Percentiles rank a stretch among this genome's conserved stretches.
phyloP scores from a whole-genome alignment of 2,888 invertebrate genomes.

The Plusia festucae region DNA sequence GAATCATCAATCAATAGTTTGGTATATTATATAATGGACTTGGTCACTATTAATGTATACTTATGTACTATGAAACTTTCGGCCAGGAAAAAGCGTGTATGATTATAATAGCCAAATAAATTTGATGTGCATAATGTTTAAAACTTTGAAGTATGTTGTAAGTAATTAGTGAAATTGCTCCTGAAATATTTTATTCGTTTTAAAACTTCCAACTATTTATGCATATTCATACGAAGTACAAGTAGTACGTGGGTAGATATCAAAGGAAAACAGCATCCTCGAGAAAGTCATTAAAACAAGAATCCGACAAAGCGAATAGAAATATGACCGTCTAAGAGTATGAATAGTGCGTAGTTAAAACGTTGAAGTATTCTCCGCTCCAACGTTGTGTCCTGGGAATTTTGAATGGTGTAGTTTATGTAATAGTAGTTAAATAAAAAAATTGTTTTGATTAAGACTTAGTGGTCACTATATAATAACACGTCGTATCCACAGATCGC shows the following conservation, averaged over 20 bases:
- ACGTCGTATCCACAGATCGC: too few relatives aligned
- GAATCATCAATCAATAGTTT: too few relatives aligned
- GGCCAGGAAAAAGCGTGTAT: too few relatives aligned
- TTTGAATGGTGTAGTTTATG: too few relatives aligned
- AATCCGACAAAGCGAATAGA: conserved; percentile 34
- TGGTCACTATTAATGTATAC: too few relatives aligned
- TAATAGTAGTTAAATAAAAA: too few relatives aligned
- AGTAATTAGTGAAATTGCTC: background rate
- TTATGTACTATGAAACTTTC: too few relatives aligned
- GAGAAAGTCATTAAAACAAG: conserved; percentile 33
- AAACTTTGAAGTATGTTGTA: background rate
- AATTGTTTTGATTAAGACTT: too few relatives aligned
- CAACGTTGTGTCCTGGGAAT: background rate
- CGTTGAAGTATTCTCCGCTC: background rate
- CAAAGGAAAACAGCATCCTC: conserved; percentile 12
- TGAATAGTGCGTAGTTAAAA: background rate
- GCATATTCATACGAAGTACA: background rate
- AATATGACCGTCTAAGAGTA: background rate
- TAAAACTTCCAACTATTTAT: background rate
- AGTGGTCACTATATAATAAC: too few relatives aligned
- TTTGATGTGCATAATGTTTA: too few relatives aligned
- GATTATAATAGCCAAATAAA: too few relatives aligned
- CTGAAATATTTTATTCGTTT: background rate
- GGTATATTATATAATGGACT: too few relatives aligned
- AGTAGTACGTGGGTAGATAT: background rate